Conservation (phyloP, 1,140 invertebrate genomes). For the Lysiphlebus fabarum region DNA sequence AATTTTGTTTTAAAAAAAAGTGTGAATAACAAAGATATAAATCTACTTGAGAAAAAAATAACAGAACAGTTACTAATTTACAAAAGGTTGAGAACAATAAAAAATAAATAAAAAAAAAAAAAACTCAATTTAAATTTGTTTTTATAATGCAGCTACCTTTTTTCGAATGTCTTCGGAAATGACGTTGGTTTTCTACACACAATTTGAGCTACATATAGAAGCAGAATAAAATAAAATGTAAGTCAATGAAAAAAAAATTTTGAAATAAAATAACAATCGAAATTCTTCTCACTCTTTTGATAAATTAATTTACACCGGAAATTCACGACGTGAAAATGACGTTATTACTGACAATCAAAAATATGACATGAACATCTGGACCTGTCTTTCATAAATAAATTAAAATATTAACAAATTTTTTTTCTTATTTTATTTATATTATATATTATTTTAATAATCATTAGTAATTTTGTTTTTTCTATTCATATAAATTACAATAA, state of each 20-base stretch:
- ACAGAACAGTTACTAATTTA: slow-evolving; percentile 11
- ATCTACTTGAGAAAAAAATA: not conserved
- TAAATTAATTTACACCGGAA: slow-evolving; percentile 52
- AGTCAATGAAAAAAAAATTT: not conserved
- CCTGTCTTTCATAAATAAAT: not conserved
- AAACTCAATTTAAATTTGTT: too few relatives aligned
- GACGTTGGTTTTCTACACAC: too few relatives aligned
- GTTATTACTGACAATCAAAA: slow-evolving; percentile 36
- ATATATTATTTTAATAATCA: not conserved
- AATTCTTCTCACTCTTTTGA: slow-evolving; percentile 29
- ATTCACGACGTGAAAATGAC: slow-evolving; percentile 45
- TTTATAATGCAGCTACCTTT: too few relatives aligned
- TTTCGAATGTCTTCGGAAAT: too few relatives aligned
- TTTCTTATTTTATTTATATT: not conserved
- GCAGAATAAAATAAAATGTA: not conserved
- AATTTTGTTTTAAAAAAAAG: not conserved
- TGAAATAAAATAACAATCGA: not conserved
- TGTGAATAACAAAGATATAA: not conserved
- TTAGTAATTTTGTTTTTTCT: not conserved
- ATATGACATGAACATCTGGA: slow-evolving; percentile 7
- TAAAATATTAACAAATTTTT: not conserved
- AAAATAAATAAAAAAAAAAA: too few relatives aligned
- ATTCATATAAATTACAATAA: not conserved
- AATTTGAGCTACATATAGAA: too few relatives aligned
- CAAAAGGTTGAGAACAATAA: too few relatives aligned